A percentile compares a stretch with the other conserved stretches of the same genome.
Evolutionary conservation across 2,797 vertebrate genomes (phyloP).

Genomic region (Emydoidea blandingii): DNA sequence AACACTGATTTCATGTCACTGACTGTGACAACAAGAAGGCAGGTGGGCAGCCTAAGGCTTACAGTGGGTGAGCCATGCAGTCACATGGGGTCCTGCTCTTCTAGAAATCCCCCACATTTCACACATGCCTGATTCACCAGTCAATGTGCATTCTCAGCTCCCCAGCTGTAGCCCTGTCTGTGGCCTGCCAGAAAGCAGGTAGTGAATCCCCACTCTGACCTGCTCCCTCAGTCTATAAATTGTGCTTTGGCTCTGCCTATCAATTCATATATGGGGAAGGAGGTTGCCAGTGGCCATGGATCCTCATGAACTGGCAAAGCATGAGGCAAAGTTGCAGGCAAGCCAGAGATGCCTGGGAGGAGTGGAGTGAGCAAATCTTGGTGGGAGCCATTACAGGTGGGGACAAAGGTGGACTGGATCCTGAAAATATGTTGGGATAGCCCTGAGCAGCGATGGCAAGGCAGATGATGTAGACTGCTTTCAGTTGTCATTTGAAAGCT

Average conservation of each 20-base stretch:
- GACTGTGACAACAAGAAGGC: background rate
- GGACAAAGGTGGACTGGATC: background rate
- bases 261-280: background rate
- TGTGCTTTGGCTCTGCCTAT: background rate
- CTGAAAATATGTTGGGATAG: background rate
- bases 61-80: background rate
- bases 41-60: background rate
- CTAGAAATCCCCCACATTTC: background rate
- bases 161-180: background rate
- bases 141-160: fast-evolving
- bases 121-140: background rate
- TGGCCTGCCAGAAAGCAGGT: background rate
- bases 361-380: no score
- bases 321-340: background rate
- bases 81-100: background rate
- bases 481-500: background rate
- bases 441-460: background rate
- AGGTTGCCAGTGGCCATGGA: background rate
- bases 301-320: background rate
- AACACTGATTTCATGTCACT: conserved; percentile 3
- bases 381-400: background rate
- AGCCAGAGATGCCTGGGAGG: background rate
- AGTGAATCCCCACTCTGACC: background rate
- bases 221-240: background rate
- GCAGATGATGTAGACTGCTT: background rate